A percentile compares a stretch with the other conserved stretches of the same genome.
Evolutionary conservation across 1,140 invertebrate genomes (phyloP).

Genomic region (Phenacoccus solenopsis): DNA sequence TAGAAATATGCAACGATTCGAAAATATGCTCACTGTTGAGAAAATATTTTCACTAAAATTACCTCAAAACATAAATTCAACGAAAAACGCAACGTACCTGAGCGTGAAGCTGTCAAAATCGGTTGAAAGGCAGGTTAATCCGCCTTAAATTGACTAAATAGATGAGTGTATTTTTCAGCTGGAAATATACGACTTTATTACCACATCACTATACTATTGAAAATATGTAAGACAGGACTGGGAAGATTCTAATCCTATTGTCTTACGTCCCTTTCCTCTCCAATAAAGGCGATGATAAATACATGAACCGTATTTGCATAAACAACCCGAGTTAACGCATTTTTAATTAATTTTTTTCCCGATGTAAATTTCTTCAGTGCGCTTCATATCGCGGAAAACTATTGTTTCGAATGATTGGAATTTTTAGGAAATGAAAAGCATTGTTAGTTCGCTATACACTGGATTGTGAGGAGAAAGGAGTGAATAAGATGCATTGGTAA

Average conservation of each 20-base stretch:
- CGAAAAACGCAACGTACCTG: neutral
- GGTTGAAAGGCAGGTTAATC: neutral
- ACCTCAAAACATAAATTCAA: no score
- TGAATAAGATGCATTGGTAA: no score
- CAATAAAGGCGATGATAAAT: neutral
- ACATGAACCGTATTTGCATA: neutral
- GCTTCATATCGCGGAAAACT: neutral
- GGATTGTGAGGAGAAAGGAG: no score
- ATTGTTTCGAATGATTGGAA: neutral
- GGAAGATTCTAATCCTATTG: neutral
- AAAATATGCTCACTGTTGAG: no score
- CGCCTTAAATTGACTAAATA: neutral
- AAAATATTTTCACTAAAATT: no score
- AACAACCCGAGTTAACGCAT: neutral
- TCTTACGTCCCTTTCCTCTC: neutral
- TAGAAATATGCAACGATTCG: no score
- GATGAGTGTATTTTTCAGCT: neutral
- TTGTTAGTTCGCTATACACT: no score
- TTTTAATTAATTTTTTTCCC: neutral
- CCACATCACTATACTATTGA: neutral
- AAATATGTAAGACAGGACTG: neutral
- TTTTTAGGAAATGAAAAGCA: no score
- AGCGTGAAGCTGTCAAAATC: neutral
- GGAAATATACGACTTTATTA: neutral
- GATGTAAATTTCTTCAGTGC: neutral